phyloP scores from a whole-genome alignment of 2,797 vertebrate genomes.

The Trematomus bernacchii region DNA sequence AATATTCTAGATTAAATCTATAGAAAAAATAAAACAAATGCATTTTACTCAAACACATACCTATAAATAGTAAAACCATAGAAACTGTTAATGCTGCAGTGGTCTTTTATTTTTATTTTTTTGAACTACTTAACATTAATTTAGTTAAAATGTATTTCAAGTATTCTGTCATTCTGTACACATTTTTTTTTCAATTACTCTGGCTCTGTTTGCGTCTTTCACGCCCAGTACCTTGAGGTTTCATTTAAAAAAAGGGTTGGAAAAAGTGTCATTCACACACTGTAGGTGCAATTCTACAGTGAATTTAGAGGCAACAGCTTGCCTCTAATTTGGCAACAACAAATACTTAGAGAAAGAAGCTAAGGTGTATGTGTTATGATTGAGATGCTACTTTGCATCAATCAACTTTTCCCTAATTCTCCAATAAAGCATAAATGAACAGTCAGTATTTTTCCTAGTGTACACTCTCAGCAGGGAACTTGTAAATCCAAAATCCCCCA shows the following conservation, averaged over 20 bases:
- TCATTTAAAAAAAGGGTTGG: background rate
- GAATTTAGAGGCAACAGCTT: background rate
- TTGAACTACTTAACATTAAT: background rate
- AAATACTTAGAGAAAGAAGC: background rate
- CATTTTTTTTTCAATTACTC: background rate
- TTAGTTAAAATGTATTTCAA: no score
- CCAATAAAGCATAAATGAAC: background rate
- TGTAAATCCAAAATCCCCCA: background rate
- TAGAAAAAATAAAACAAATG: no score
- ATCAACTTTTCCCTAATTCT: background rate
- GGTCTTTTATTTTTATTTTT: no score
- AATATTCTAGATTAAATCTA: no score
- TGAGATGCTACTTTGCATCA: background rate
- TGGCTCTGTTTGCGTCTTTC: background rate
- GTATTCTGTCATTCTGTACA: background rate
- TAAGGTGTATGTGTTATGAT: background rate
- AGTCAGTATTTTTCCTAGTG: background rate
- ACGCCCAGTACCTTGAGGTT: background rate
- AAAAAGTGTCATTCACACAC: no score
- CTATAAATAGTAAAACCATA: no score
- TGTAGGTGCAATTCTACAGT: no score
- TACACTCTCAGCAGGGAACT: constrained; percentile 7
- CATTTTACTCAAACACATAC: no score
- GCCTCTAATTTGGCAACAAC: background rate
- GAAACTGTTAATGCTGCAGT: no score